Base-by-base conservation (phyloP, 2,888 invertebrate species). In the Hemaris fuciformis region DNA sequence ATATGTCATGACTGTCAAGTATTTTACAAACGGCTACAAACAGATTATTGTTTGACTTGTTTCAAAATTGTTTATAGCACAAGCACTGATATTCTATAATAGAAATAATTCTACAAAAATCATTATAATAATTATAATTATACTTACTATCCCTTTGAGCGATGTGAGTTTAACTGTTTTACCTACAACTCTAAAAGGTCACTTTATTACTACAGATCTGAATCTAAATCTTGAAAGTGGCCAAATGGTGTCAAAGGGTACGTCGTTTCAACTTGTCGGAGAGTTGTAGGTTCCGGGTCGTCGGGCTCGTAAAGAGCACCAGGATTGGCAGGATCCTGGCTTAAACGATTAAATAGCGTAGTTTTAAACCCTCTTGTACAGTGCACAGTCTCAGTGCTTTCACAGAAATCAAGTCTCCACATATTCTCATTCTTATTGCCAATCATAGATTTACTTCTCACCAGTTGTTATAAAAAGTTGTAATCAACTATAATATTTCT, bases 171-270 rank as follows among this genome's bases (percentile, higher is more conserved):
- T 13, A 3, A 8, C 13, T 13, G 13, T 2, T 34, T 34, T 34
- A 34, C 34, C 34, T 34, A 13, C 13, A n/a, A n/a, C n/a, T 13
- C 34, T 34, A 43, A 43, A 18, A 43, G 43, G 20, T 20, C 20
- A 43, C 18, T 43, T 20, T 18, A 43, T 18, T 46, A 46, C 23
- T 13, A 13, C 25, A 25, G 6, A 6, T 25, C 1, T 23, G 13
- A 1, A 79, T 74, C 83, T 80, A 78, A 84, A 79, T 80, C 80
- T 79, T 79, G 76, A 62, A 75, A 73, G 66, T 76, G 73, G 70
- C 1, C 10, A n/a, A 25, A 27, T 48, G 3, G 48, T 48, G 27
- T 69, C 67, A 73, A 70, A 73, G 72, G 69, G 73, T 62, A 61
- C 60, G 59, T 65, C 65, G 61, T 68, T 79, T 75, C 71, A 27